A percentile compares a stretch with the other conserved stretches of the same genome.
Conservation (phyloP, 2,888 invertebrate species). For the Leucozona laternaria region DNA sequence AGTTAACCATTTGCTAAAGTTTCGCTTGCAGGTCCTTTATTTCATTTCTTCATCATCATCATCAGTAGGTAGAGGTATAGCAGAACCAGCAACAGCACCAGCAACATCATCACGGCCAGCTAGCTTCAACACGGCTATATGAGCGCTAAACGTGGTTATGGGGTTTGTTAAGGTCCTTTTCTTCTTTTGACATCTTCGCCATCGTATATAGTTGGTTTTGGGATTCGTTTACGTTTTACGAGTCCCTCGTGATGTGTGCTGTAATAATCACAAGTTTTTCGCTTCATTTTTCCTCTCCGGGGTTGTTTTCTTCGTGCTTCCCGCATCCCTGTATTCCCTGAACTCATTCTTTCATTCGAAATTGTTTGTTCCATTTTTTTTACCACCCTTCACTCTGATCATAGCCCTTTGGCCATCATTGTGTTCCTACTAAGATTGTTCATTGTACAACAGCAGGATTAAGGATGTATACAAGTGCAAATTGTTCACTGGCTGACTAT, state of each 20-base stretch:
- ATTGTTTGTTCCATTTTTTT: conserved; percentile 48
- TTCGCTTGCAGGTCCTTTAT: conserved; percentile 73
- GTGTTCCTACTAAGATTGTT: conserved; percentile 48
- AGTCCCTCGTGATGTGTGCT: conserved; percentile 73
- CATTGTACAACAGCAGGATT: conserved; percentile 70
- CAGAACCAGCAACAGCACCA: background rate
- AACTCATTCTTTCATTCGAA: conserved; percentile 27
- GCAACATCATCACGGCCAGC: conserved; percentile 17
- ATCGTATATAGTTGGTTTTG: conserved; percentile 53
- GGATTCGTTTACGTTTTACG: conserved; percentile 75
- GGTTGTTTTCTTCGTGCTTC: conserved; percentile 47
- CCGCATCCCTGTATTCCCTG: conserved; percentile 12
- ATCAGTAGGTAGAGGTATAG: conserved; percentile 19
- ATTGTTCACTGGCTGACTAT: conserved; percentile 46
- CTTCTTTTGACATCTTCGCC: conserved; percentile 48
- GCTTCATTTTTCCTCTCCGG: conserved; percentile 63
- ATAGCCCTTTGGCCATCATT: conserved; percentile 69
- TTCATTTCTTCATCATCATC: conserved; percentile 64
- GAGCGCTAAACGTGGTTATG: conserved; percentile 33
- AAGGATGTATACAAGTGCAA: conserved; percentile 73
- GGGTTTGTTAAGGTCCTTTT: conserved; percentile 63
- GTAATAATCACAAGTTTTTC: conserved; percentile 75
- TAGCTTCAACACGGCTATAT: conserved; percentile 27
- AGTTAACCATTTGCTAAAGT: conserved; percentile 74
- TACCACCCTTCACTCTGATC: conserved; percentile 31